Base-by-base conservation (phyloP, 2,888 invertebrate genomes). In the Oconnorella tubifera region DNA sequence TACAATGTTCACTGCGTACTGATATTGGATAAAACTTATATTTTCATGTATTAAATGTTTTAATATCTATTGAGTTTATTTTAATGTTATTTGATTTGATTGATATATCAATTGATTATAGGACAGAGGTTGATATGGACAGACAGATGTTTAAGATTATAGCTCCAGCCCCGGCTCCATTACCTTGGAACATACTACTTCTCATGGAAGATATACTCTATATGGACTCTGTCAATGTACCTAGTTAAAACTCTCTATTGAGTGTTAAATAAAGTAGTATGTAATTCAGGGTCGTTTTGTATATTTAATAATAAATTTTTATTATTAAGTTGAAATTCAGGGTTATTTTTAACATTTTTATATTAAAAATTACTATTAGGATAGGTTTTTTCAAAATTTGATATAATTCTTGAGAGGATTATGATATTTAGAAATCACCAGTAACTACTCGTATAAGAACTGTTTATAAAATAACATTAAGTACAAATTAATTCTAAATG, bases 81-180 rank as follows among this genome's bases (percentile, higher is more conserved):
- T 29, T 29, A 23, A 27, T 32, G n/a, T 3, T 29, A 59, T 27
- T n/a, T n/a, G n/a, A n/a, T n/a, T 51, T 27, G 33, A n/a, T 56
- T 48, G 28, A n/a, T 19, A 1, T 50, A 19, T 29, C 32, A 25
- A 4, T 29, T 28, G 14, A 23, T 64, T 61, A 14, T 85, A 94
- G 94, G 23, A 93, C 94, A 19, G 90, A 90, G 62, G 90, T 97
- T 28, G 94, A 97, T 80, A 86, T 87, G 76, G 95, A 95, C 50
- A 86, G 90, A 33, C 92, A 94, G 83, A 88, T 87, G 23, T 85
- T 96, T 69, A 96, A 94, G 33, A 86, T 98, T 28, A 85, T 98
- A 48, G 92, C 96, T 0, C 97, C 97, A 0, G 94, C 95, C 79
- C 94, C 95, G 3, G 87, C 92, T 51, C 97, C 96, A 14, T 83